These are phyloP conservation scores for Noctilio leporinus DNA, from an alignment of 2,113 vertebrate genomes.

Conservation along the genomic window DNA sequence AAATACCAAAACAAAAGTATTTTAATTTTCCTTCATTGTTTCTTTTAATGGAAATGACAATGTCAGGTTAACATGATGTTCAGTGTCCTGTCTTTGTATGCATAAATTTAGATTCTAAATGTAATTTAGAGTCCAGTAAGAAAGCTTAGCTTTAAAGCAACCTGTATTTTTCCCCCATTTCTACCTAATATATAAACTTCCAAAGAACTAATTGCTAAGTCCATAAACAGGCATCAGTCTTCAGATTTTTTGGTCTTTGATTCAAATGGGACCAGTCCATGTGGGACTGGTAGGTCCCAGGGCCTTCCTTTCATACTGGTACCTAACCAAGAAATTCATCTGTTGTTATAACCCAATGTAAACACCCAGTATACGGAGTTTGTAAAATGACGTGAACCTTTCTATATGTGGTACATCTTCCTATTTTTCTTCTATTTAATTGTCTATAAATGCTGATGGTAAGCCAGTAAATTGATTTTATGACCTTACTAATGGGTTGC, in stretches of 20 bases:
- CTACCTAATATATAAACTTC: background rate
- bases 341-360: background rate
- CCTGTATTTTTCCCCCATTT: background rate
- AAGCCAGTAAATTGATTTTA: background rate
- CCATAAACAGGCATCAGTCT: background rate
- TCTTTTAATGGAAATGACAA: background rate
- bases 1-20: background rate
- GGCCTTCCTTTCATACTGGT: background rate
- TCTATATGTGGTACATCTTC: background rate
- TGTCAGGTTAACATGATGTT: background rate
- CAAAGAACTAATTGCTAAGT: background rate
- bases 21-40: slow-evolving; percentile 8
- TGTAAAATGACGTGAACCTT: background rate
- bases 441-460: background rate
- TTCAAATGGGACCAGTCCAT: background rate
- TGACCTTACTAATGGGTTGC: background rate
- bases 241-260: background rate
- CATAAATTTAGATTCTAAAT: no score
- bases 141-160: background rate
- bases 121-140: background rate
- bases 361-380: background rate
- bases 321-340: background rate
- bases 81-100: background rate
- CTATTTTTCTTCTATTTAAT: background rate
- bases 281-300: background rate